Evolutionary conservation across 2,888 invertebrate genomes (phyloP).

Genomic region (Mimumesa dahlbomi): DNA sequence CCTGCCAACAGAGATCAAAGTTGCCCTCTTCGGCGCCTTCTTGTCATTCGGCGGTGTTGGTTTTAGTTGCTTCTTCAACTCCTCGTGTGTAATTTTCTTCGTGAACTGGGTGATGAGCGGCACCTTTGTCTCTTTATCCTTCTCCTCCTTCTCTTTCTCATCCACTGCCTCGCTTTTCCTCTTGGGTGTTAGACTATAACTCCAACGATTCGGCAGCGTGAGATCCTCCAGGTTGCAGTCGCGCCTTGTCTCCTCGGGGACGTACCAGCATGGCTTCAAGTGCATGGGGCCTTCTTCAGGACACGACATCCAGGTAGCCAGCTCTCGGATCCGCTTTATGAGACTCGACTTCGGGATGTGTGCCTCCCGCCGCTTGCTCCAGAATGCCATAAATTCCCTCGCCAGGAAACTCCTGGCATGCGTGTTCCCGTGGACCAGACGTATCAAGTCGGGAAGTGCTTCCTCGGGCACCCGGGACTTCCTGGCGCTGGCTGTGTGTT

Average conservation of each 20-base stretch:
- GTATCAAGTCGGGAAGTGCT: conserved; percentile 84
- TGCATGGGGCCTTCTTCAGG: conserved; percentile 82
- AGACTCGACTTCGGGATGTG: conserved; percentile 80
- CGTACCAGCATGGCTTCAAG: conserved; percentile 86
- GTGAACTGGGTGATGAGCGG: conserved; percentile 81
- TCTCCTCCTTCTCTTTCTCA: conserved; percentile 55
- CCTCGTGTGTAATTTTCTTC: conserved; percentile 76
- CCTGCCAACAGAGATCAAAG: conserved; percentile 71
- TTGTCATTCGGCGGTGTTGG: no score
- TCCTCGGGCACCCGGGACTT: conserved; percentile 80
- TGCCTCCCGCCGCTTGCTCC: no score
- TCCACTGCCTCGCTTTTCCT: conserved; percentile 55
- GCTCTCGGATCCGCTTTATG: conserved; percentile 82
- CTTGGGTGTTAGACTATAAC: conserved; percentile 77
- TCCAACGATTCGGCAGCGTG: conserved; percentile 83
- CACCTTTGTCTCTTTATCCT: conserved; percentile 73
- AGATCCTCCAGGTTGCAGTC: conserved; percentile 81
- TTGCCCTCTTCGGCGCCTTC: conserved; percentile 71
- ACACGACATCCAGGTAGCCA: conserved; percentile 84
- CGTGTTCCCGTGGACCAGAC: conserved; percentile 85
- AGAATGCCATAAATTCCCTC: conserved; percentile 84
- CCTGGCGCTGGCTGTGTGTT: conserved; percentile 64
- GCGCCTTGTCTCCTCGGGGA: conserved; percentile 82
- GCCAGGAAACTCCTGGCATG: conserved; percentile 83
- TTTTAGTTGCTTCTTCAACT: conserved; percentile 75